phyloP scores from a whole-genome alignment of 2,888 invertebrate genomes.

The Ormyrus nitidulus region DNA sequence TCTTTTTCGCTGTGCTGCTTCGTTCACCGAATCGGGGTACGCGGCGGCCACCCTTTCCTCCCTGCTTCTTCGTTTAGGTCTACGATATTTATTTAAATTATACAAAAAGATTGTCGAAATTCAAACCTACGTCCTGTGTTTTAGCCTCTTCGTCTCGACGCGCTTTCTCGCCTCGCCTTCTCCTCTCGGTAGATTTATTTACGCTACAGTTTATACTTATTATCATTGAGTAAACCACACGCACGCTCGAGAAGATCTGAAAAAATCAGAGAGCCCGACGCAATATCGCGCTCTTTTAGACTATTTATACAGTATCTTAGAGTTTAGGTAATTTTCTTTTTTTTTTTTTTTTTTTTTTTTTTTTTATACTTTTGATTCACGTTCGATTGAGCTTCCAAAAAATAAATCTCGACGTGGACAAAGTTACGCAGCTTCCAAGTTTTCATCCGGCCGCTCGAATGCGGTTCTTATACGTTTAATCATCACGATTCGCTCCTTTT shows the following conservation, averaged over 20 bases:
- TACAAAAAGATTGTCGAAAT: constrained; percentile 72
- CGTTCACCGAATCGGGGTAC: not conserved
- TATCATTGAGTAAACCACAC: constrained; percentile 25
- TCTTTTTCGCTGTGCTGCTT: not conserved
- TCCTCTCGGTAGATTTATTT: constrained; percentile 12
- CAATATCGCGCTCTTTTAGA: not conserved
- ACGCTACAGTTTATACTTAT: constrained; percentile 26
- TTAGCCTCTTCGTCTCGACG: not conserved
- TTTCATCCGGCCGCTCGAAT: not conserved
- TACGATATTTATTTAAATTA: constrained; percentile 59
- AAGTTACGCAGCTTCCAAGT: not conserved
- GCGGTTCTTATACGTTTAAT: not conserved
- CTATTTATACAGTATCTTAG: constrained; percentile 22
- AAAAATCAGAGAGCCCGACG: constrained; percentile 12
- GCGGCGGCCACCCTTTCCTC: not conserved
- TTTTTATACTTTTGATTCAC: constrained; percentile 43
- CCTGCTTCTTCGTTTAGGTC: constrained; percentile 9
- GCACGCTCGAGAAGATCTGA: constrained; percentile 3
- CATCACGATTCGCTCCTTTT: not conserved
- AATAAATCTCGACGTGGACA: constrained; percentile 14
- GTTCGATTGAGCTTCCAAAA: constrained; percentile 24
- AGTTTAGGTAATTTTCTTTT: constrained; percentile 8
- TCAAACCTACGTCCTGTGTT: constrained; percentile 56
- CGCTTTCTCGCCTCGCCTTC: not conserved
- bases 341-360: not conserved